Base-by-base conservation (phyloP, 2,888 invertebrate species). In the Timandra comae region DNA sequence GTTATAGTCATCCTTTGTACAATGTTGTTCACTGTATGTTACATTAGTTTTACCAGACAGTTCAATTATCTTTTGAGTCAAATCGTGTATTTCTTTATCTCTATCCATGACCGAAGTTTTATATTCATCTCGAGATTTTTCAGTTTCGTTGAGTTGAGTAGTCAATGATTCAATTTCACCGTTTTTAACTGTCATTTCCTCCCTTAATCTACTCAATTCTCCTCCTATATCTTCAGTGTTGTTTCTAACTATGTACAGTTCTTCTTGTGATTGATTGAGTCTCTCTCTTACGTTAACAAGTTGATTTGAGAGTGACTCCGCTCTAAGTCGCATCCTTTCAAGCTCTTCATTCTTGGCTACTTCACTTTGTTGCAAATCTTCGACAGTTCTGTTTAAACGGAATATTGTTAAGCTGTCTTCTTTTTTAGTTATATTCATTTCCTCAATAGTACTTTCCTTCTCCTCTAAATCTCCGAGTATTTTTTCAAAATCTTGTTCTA, bases 401-500 rank as follows among this genome's bases (percentile, higher is more conserved):
- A 41, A 38, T 22, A 75, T 27, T 11, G 52, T 63, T 1, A 32
- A 27, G 7, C 71, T 69, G 40, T 67, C 67, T 38, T 68, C 57
- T 12, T 41, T 38, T 2, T 73, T 43, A 7, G 67, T 68, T 6
- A 37, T 28, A 43, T 80, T 77, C 3, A 81, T 56, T 3, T 46
- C 48, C 40, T 78, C 69, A 30, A 81, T 78, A 7, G 75, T 38
- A n/a, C 54, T 52, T 47, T 80, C 75, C 43, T 87, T 77, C 49
- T 86, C 86, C 24, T 72, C 73, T 2, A 85, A 69, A 16, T 75
- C 72, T 3, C 64, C 47, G 23, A 71, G 56, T 4, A 86, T 36
- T 29, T 69, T 71, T 2, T 65, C 66, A 34, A 87, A 65, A 42
- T 82, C 80, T 46, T 71, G 64, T 45, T 87, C 85, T 25, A 88